A percentile compares a stretch with the other conserved stretches of the same genome.
Evolutionary conservation across 2,113 vertebrate genomes (phyloP).

Genomic region (Nannospalax galili): DNA sequence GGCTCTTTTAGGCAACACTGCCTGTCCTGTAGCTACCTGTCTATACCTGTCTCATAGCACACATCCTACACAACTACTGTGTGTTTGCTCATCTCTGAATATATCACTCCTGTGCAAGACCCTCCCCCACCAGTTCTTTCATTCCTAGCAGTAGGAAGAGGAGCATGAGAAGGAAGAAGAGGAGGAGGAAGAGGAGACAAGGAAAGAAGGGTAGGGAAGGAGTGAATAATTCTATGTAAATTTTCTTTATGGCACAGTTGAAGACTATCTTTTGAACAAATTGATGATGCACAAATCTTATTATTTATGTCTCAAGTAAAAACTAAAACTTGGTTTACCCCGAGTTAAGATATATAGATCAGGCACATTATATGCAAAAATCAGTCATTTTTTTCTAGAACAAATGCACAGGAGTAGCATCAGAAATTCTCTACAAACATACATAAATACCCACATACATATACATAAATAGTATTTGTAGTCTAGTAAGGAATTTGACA

Average conservation of each 20-base stretch:
- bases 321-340: constrained; percentile 4
- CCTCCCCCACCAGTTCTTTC: not conserved
- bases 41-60: not conserved
- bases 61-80: not conserved
- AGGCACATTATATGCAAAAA: no score
- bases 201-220: not conserved
- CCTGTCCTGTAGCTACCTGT: not conserved
- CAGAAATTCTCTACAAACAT: no score
- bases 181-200: fast-evolving
- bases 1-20: not conserved
- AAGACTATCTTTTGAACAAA: constrained; percentile 24
- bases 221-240: not conserved
- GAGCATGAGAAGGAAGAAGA: not conserved
- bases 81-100: not conserved
- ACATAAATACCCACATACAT: no score
- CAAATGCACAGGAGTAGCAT: no score
- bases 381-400: no score
- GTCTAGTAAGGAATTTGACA: no score
- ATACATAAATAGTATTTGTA: no score
- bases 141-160: not conserved
- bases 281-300: constrained; percentile 52
- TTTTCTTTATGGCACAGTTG: constrained; percentile 54
- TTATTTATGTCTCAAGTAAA: constrained; percentile 57
- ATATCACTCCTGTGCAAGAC: not conserved
- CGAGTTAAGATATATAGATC: not conserved